Evolutionary conservation across 92 coral and sea anemone genomes (phyloP), one percentile per base, ranked within the genome.

Genomic region (Phymanthus crucifer): DNA sequence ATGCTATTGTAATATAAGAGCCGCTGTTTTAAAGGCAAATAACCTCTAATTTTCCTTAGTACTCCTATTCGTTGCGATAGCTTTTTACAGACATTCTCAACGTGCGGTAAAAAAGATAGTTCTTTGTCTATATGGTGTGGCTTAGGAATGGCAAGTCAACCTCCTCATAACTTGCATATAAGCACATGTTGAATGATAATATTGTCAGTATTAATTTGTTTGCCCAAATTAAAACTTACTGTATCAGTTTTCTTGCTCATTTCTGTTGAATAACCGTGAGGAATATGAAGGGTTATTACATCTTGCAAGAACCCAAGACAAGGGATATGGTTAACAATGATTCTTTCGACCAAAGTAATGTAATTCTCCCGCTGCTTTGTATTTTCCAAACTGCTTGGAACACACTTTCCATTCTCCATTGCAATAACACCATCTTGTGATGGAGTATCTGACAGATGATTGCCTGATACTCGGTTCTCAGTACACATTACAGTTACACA

Each of bases 321-420:
- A 29, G 90, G 83, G 33, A 86, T 75, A 34, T 81, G 66, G 31
- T 68, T 72, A 27, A 72, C 86, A 4, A 89, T 38, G 32, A 86
- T 86, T 38, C 89, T 80, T 66, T 84, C 90, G 16, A 75, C 90
- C 36, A 92, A 71, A 38, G 67, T 76, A 66, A 92, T 78, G 78
- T 92, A 89, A 72, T 89, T 84, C 14, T 88, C 90, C 18, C 85
- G 72, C 71, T 87, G 88, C 50, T 61, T 72, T 19, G 80, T 73
- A 73, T 74, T 84, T 73, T 84, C 87, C 31, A 64, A 16, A 29
- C 57, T 76, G 10, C 43, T 67, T 54, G 88, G 92, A 26, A 84
- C n/a, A 68, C 88, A 89, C 38, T 76, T n/a, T n/a, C n/a, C n/a
- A n/a, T n/a, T n/a, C n/a, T n/a, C n/a, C n/a, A n/a, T n/a, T n/a